Evolutionary conservation across 2,113 vertebrate genomes (phyloP).

Genomic region (Phasianus colchicus): DNA sequence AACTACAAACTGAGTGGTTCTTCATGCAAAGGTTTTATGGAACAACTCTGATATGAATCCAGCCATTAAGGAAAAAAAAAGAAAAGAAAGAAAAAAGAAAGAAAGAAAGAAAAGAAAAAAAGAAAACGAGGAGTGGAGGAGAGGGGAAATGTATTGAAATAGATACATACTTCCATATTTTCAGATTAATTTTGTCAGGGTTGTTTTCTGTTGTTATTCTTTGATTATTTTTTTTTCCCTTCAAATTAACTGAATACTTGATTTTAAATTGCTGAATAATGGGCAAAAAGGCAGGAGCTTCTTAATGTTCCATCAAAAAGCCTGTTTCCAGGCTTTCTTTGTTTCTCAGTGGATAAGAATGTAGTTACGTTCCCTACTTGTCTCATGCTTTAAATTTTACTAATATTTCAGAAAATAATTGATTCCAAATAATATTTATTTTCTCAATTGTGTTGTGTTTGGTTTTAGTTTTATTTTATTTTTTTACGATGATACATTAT

Average conservation of each 20-base stretch:
- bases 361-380: background rate
- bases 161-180: background rate
- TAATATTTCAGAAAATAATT: background rate
- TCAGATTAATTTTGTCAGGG: background rate
- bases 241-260: background rate
- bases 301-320: background rate
- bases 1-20: background rate
- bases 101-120: too few relatives aligned
- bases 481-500: accelerated
- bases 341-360: background rate
- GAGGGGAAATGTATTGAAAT: background rate
- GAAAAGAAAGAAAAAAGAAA: too few relatives aligned
- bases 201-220: background rate
- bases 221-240: background rate
- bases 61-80: too few relatives aligned
- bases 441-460: accelerated
- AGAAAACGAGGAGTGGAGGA: too few relatives aligned
- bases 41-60: background rate
- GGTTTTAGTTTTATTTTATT: accelerated
- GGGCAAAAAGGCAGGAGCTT: background rate
- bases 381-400: background rate
- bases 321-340: background rate
- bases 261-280: background rate
- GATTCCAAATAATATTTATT: background rate
- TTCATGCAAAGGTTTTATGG: background rate